Evolutionary conservation across 2,113 vertebrate genomes (phyloP), one percentile per base, ranked within the genome.

Genomic region (Eurypyga helias): DNA sequence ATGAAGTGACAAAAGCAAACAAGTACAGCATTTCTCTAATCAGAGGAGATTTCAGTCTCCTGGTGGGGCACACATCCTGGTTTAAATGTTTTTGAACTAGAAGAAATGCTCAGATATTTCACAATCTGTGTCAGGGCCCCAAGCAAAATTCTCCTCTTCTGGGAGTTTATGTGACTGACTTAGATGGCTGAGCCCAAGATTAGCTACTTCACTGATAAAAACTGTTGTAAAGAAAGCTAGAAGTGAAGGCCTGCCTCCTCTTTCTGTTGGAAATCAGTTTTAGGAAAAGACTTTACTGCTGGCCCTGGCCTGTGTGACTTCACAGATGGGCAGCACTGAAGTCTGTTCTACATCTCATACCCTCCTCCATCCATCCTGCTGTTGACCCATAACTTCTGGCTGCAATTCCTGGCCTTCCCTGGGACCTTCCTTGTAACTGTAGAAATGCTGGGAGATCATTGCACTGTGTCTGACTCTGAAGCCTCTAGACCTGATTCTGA

Each of bases 291-390:
- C 4, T 79, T 76, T 62, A 10, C 20, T 49, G 13, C 23, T 2
- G 2, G 57, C 10, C 36, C 31, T 5, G 12, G 18, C 20, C 43
- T 29, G 11, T 41, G 28, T 1, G 1, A 18, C 29, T 55, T 49
- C 10, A 2, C 4, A 45, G 51, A 45, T 3, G 11, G 43, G 48
- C 26, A 72, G 20, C 57, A 64, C 7, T 6, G 11, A 61, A 41
- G 5, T 11, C 36, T 51, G 25, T 57, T 18, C 31, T 54, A 0
- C 1, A 48, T 25, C 43, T 34, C 31, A 36, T 5, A 4, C 4
- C 3, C 4, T 43, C 5, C 11, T 23, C 20, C 28, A 33, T n/a
- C 21, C 31, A 49, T 34, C 13, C 31, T 83, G 11, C 11, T 36
- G 31, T 54, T 52, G 15, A 20, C 10, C 19, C 38, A 57, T 3